Percentiles rank a stretch among this genome's conserved stretches.
Conservation (phyloP, 2,888 invertebrate genomes). For the Coelinius sp. region DNA sequence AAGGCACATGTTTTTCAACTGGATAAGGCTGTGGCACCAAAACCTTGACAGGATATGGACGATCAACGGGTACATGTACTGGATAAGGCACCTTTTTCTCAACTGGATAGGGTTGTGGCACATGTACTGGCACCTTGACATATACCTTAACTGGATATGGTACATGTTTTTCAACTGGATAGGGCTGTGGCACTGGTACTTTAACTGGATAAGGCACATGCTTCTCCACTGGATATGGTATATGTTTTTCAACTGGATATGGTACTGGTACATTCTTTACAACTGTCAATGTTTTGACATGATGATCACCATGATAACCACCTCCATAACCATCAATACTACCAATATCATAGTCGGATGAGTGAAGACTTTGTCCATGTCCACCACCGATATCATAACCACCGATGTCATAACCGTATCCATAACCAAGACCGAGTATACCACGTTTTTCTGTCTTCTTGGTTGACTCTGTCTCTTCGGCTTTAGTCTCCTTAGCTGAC, state of each 20-base stretch:
- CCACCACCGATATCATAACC: constrained; percentile 82
- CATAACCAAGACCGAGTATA: constrained; percentile 83
- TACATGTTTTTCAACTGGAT: constrained; percentile 79
- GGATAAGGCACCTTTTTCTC: constrained; percentile 84
- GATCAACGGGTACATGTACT: constrained; percentile 80
- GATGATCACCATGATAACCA: constrained; percentile 73
- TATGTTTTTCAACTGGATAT: constrained; percentile 64
- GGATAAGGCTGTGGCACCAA: constrained; percentile 77
- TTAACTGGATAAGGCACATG: constrained; percentile 75
- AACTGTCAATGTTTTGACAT: constrained; percentile 78
- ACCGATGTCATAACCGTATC: constrained; percentile 84
- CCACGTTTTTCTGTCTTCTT: constrained; percentile 88
- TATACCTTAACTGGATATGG: constrained; percentile 84
- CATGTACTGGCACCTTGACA: constrained; percentile 84
- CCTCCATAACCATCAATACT: constrained; percentile 63
- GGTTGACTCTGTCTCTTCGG: constrained; percentile 41
- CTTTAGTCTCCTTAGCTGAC: constrained; percentile 60
- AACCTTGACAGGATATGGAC: constrained; percentile 85
- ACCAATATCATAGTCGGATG: constrained; percentile 69
- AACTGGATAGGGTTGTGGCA: constrained; percentile 84
- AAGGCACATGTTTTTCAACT: constrained; percentile 83
- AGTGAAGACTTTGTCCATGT: constrained; percentile 52
- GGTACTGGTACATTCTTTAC: constrained; percentile 76
- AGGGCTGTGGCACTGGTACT: constrained; percentile 78
- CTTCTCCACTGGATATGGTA: constrained; percentile 79